Evolutionary conservation across 1,140 invertebrate genomes (phyloP), one percentile per base, ranked within the genome.

Genomic region (fruit fly (Drosophila melanogaster)): DNA sequence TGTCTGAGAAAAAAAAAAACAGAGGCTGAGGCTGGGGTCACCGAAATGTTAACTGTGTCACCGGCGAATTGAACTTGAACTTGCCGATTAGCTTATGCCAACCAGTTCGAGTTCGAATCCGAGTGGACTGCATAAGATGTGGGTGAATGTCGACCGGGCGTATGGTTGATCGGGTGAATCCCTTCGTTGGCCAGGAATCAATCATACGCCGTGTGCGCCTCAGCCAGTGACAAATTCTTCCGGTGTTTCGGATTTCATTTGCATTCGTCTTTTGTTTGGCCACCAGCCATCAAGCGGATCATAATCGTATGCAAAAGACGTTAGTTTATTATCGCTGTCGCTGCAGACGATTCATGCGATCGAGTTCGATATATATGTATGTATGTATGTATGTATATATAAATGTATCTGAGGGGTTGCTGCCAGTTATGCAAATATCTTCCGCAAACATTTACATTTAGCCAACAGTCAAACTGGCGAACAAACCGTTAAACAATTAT

Each of bases 21-120:
- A 17, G 47, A 38, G 14, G 59, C 59, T 47, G 67, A 51, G 41
- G 30, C 79, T 87, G 84, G 71, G 84, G 83, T 87, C 84, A 89
- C 22, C 17, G 43, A 47, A 26, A n/a, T 57, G 84, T 71, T 80
- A 89, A 89, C 67, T 89, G 84, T 89, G 84, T 89, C 84, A 89
- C 79, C 84, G 84, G 84, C 77, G 44, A 80, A 84, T 89, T 89
- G 77, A 89, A 89, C 84, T 89, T 89, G 84, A 89, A 81, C 84
- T 72, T 80, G 77, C 72, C 46, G 19, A 30, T 75, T 57, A 33
- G 22, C 54, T 38, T 55, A 33, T 75, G 58, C 47, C 5, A 43
- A 65, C 65, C 54, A 65, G 74, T 46, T 41, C 17, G 53, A 65
- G 74, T 40, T 41, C 17, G 49, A 41, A 40, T 49, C 8, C 49